phyloP scores from a whole-genome alignment of 2,797 vertebrate genomes.

The Bryconaethiops microstoma region DNA sequence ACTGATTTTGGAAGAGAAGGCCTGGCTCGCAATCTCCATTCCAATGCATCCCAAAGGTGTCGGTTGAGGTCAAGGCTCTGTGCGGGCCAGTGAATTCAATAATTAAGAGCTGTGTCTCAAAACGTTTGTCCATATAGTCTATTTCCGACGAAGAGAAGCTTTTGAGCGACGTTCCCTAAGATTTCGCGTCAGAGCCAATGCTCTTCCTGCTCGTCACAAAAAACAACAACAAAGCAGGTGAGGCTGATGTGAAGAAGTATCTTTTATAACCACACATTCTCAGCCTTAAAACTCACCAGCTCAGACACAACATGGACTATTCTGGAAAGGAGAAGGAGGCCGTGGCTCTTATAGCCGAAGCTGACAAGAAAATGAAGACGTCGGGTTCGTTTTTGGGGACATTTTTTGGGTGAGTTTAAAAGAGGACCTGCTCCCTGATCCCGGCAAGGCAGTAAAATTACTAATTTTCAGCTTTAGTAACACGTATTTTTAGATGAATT shows the following conservation, averaged over 20 bases:
- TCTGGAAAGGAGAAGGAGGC: slow-evolving; percentile 83
- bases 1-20: too few relatives aligned
- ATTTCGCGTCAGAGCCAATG: neutral
- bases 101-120: too few relatives aligned
- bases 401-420: slow-evolving; percentile 76
- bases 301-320: slow-evolving; percentile 72
- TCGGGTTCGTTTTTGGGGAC: slow-evolving; percentile 78
- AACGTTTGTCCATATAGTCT: too few relatives aligned
- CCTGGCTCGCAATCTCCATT: too few relatives aligned
- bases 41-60: too few relatives aligned
- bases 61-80: too few relatives aligned
- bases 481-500: too few relatives aligned
- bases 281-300: neutral
- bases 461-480: too few relatives aligned
- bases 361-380: slow-evolving; percentile 81
- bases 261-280: neutral
- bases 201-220: slow-evolving; percentile 47
- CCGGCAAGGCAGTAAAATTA: too few relatives aligned
- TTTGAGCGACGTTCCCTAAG: slow-evolving; percentile 32
- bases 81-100: too few relatives aligned
- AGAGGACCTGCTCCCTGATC: neutral
- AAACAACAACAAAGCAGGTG: slow-evolving; percentile 47
- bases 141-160: neutral
- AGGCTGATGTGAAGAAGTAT: slow-evolving; percentile 14
- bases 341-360: slow-evolving; percentile 78